Conservation (phyloP, 2,797 vertebrate genomes). For the Squalus acanthias region DNA sequence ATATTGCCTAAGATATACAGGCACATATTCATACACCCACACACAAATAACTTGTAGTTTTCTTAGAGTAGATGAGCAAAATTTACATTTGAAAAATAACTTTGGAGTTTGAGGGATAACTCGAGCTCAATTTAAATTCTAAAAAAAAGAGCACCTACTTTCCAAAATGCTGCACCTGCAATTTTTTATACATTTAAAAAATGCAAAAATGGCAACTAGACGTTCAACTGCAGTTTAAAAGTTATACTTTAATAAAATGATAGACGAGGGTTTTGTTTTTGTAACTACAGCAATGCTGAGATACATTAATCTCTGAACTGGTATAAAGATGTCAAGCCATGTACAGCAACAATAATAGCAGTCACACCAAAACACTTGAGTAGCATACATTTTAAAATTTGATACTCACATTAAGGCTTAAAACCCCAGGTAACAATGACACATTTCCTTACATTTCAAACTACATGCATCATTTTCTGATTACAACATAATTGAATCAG, state of each 20-base stretch:
- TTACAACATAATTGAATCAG: background rate
- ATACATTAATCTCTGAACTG: background rate
- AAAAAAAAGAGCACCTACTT: background rate
- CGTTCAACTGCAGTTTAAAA: background rate
- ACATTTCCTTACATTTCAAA: background rate
- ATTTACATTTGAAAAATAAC: background rate
- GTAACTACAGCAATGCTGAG: background rate
- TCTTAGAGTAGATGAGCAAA: background rate
- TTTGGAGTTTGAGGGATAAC: background rate
- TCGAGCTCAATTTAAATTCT: background rate
- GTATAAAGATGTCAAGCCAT: background rate
- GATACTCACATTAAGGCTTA: background rate
- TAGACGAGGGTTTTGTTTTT: background rate
- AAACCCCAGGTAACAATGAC: conserved; percentile 11
- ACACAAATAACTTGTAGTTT: background rate
- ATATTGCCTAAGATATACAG: background rate
- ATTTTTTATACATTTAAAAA: background rate
- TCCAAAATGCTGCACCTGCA: background rate
- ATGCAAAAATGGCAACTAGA: background rate
- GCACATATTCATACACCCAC: background rate
- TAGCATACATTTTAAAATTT: background rate
- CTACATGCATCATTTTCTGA: background rate
- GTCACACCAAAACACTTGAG: background rate
- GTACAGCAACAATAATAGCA: background rate
- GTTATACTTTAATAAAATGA: background rate